These are phyloP conservation scores for Pilophorus perplexus DNA, from an alignment of 2,888 invertebrate genomes.

Conservation along the genomic window DNA sequence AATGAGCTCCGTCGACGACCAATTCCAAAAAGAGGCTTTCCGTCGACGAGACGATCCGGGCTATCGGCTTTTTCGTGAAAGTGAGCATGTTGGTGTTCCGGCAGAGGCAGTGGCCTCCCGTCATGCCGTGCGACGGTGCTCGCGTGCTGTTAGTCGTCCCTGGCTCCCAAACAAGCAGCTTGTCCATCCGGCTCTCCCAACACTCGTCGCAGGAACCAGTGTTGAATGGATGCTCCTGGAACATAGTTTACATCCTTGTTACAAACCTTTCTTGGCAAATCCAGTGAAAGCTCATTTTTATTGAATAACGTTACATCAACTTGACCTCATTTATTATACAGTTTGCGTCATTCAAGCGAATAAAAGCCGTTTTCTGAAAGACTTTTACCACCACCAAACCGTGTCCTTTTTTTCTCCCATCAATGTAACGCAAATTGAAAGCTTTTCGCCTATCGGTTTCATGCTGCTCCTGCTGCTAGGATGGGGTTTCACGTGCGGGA, in stretches of 20 bases:
- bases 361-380: too few relatives aligned
- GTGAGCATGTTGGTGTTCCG: constrained; percentile 54
- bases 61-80: constrained; percentile 48
- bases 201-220: constrained; percentile 80
- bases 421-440: too few relatives aligned
- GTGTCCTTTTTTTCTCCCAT: too few relatives aligned
- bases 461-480: too few relatives aligned
- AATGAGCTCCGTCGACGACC: constrained; percentile 79
- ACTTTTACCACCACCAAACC: too few relatives aligned
- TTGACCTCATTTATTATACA: too few relatives aligned
- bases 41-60: constrained; percentile 68
- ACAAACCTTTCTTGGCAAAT: too few relatives aligned
- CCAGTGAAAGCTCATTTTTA: background rate
- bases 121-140: constrained; percentile 49
- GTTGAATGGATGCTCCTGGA: constrained; percentile 71
- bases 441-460: too few relatives aligned
- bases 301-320: too few relatives aligned
- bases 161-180: constrained; percentile 76
- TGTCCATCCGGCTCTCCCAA: constrained; percentile 81
- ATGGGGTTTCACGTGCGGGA: too few relatives aligned
- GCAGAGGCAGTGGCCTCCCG: constrained; percentile 47
- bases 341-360: too few relatives aligned
- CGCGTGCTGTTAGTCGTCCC: constrained; percentile 56
- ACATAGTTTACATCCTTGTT: too few relatives aligned
- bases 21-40: constrained; percentile 78